A percentile compares a stretch with the other conserved stretches of the same genome.
Conservation (phyloP, 2,888 invertebrate species). For the Lasioglossum figueresi region DNA sequence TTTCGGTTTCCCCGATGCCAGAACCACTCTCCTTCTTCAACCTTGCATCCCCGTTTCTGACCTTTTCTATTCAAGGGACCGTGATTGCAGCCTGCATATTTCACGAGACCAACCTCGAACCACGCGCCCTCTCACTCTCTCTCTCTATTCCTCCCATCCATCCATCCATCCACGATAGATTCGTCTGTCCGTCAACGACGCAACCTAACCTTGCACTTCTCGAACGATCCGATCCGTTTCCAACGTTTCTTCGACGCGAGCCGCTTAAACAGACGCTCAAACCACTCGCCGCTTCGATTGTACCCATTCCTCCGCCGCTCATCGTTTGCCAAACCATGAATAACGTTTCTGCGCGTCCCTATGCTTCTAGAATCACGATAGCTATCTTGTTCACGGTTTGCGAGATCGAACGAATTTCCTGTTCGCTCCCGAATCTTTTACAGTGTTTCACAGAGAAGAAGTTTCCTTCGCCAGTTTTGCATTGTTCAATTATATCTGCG, state of each 20-base stretch:
- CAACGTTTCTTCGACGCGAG: background rate
- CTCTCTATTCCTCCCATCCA: constrained; percentile 5
- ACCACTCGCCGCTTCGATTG: background rate
- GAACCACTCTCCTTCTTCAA: constrained; percentile 18
- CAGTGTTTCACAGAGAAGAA: background rate
- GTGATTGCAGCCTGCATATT: constrained; percentile 81
- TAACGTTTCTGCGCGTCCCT: background rate
- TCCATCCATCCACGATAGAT: constrained; percentile 51
- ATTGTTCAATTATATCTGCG: background rate
- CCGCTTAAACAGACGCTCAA: background rate
- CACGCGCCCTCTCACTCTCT: background rate
- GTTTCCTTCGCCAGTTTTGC: background rate
- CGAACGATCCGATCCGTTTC: background rate
- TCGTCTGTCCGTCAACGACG: constrained; percentile 41
- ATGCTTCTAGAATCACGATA: background rate
- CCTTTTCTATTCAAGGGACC: constrained; percentile 75
- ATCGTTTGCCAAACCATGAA: background rate
- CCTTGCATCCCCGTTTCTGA: constrained; percentile 40
- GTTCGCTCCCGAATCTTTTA: background rate
- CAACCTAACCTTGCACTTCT: constrained; percentile 59
- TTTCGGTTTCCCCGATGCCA: constrained; percentile 11
- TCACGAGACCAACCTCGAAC: constrained; percentile 72
- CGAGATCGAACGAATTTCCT: background rate
- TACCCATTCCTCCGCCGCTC: background rate
- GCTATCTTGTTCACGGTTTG: background rate